Evolutionary conservation across 2,888 invertebrate species (phyloP).

Genomic region (Plebejus argus): DNA sequence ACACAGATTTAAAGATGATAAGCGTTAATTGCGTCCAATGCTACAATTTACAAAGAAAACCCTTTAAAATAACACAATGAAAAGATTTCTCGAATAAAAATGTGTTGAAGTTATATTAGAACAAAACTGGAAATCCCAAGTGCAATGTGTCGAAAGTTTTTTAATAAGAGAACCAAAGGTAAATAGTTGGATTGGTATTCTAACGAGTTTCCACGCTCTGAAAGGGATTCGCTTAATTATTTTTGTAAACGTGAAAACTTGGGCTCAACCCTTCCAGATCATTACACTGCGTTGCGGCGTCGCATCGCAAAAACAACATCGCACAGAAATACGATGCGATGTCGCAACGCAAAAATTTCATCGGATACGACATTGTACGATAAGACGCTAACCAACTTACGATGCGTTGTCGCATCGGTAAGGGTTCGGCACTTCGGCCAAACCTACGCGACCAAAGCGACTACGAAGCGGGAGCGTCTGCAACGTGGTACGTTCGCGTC

Average conservation of each 20-base stretch:
- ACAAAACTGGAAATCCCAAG: slow-evolving; percentile 39
- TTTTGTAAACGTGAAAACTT: slow-evolving; percentile 76
- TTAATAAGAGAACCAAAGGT: slow-evolving; percentile 68
- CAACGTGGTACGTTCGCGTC: too few relatives aligned
- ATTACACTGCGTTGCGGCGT: too few relatives aligned
- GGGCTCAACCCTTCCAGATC: slow-evolving; percentile 51
- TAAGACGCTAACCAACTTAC: too few relatives aligned
- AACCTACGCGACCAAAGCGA: too few relatives aligned
- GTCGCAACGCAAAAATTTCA: too few relatives aligned
- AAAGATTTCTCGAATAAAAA: not conserved
- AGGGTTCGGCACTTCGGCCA: too few relatives aligned
- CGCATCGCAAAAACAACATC: too few relatives aligned
- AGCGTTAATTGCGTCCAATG: too few relatives aligned
- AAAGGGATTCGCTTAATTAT: slow-evolving; percentile 64
- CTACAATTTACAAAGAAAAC: not conserved
- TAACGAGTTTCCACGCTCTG: slow-evolving; percentile 49
- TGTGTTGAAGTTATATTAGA: not conserved
- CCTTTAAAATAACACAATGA: not conserved
- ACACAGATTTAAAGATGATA: not conserved
- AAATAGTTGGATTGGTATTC: slow-evolving; percentile 64
- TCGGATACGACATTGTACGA: too few relatives aligned
- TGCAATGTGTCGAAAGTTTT: slow-evolving; percentile 72
- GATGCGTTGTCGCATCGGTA: too few relatives aligned
- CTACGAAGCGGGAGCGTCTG: too few relatives aligned
- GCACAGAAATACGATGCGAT: too few relatives aligned